These are phyloP conservation scores for Drosophila testacea DNA, from an alignment of 2,888 invertebrate species.

Conservation along the genomic window DNA sequence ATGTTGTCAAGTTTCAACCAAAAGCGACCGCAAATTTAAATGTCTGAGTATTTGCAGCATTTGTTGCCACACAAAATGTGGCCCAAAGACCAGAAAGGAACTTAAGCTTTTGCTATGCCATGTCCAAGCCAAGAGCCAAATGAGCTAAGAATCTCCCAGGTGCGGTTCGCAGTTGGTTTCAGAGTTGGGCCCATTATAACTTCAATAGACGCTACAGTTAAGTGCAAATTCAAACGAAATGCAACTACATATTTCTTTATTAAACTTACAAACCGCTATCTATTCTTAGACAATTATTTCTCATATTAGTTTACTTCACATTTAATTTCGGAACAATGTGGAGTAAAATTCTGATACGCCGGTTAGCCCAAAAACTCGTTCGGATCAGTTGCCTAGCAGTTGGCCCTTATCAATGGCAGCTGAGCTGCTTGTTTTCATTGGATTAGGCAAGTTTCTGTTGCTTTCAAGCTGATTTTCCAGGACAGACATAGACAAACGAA, in stretches of 20 bases:
- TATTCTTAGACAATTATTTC: not conserved
- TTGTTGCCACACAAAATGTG: slow-evolving; percentile 6
- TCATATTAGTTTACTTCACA: not conserved
- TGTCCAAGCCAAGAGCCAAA: slow-evolving; percentile 9
- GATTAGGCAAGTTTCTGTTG: slow-evolving; percentile 66
- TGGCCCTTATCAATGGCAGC: slow-evolving; percentile 63
- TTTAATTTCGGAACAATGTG: not conserved
- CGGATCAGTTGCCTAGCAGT: slow-evolving; percentile 53
- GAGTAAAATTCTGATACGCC: not conserved
- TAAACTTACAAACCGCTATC: not conserved
- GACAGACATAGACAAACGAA: slow-evolving; percentile 10
- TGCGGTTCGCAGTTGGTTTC: not conserved
- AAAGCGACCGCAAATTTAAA: slow-evolving; percentile 55
- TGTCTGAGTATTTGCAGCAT: slow-evolving; percentile 47
- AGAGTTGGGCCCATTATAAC: not conserved
- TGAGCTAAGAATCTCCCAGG: slow-evolving; percentile 15
- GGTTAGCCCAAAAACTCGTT: slow-evolving; percentile 4
- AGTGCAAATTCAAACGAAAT: not conserved
- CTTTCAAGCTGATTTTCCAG: slow-evolving; percentile 32
- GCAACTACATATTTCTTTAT: not conserved
- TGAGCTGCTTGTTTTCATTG: slow-evolving; percentile 74
- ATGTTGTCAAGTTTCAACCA: slow-evolving; percentile 53
- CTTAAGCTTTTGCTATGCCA: slow-evolving; percentile 27
- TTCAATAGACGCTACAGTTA: not conserved
- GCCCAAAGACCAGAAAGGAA: slow-evolving; percentile 35